Evolutionary conservation across 2,888 invertebrate species (phyloP).

Genomic region (Mythimna pallens): DNA sequence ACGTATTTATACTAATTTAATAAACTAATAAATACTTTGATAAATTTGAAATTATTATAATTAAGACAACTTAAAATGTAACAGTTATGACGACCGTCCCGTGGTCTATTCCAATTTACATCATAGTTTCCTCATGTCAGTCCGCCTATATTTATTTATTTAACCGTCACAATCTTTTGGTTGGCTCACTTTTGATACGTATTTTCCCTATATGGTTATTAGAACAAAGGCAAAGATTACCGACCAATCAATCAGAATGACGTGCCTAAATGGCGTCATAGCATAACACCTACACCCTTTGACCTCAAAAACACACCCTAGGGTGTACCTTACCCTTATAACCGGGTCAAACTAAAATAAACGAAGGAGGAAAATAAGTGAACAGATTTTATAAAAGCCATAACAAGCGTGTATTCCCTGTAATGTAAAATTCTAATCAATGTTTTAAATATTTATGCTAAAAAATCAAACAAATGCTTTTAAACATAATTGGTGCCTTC

Average conservation of each 20-base stretch:
- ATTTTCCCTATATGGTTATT: neutral
- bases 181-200: too few species aligned
- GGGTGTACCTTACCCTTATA: conserved; percentile 28
- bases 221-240: conserved; percentile 17
- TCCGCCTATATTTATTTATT: too few species aligned
- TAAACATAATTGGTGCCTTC: neutral
- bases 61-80: too few species aligned
- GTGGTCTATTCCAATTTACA: too few species aligned
- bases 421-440: neutral
- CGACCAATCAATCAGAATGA: conserved; percentile 45
- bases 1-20: too few species aligned
- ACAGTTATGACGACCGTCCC: too few species aligned
- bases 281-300: conserved; percentile 34
- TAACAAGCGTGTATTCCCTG: neutral
- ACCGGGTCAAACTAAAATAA: conserved; percentile 51
- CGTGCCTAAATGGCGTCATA: conserved; percentile 41
- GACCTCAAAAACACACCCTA: conserved; percentile 55
- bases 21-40: too few species aligned
- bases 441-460: neutral
- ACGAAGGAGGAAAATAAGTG: conserved; percentile 12
- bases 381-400: conserved; percentile 7
- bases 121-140: too few species aligned
- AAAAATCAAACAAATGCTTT: neutral
- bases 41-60: too few species aligned
- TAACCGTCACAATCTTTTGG: too few species aligned